phyloP scores from a whole-genome alignment of 2,797 vertebrate species.

The Astyanax mexicanus region DNA sequence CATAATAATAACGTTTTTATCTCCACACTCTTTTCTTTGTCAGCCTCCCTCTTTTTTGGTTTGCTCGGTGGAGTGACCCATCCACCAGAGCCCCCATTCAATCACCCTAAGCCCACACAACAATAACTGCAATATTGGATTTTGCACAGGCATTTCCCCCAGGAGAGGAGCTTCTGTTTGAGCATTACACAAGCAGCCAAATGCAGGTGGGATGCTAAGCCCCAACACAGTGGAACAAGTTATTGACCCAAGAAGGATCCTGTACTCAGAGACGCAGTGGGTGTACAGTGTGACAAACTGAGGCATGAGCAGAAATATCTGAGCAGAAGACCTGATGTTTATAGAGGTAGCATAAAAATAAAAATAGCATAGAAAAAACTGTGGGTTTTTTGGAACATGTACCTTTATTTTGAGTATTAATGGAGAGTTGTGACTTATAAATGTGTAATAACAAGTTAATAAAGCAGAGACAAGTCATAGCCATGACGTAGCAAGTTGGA shows the following conservation, averaged over 20 bases:
- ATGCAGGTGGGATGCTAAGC: constrained; percentile 48
- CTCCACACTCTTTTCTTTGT: constrained; percentile 41
- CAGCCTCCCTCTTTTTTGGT: constrained; percentile 52
- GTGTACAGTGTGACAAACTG: constrained; percentile 24
- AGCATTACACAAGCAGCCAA: constrained; percentile 51
- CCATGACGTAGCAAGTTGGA: no score
- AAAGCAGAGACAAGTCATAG: no score
- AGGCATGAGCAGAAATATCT: constrained; percentile 27
- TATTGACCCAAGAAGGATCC: constrained; percentile 54
- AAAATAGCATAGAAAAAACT: no score
- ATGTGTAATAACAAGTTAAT: no score
- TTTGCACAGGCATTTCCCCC: constrained; percentile 51
- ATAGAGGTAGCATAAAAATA: background rate
- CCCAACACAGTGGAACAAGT: constrained; percentile 27
- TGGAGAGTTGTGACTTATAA: no score
- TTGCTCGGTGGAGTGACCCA: constrained; percentile 48
- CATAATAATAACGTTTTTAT: no score
- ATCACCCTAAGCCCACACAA: constrained; percentile 57
- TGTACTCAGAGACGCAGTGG: constrained; percentile 16
- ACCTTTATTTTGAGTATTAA: no score
- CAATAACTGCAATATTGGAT: constrained; percentile 64
- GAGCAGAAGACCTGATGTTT: constrained; percentile 6
- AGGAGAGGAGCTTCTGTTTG: constrained; percentile 49
- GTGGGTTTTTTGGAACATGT: no score
- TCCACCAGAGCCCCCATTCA: constrained; percentile 46